Percentiles rank a stretch among this genome's conserved stretches.
Evolutionary conservation across 1,140 invertebrate genomes (phyloP).

Genomic region (Sminthurinus signatus): DNA sequence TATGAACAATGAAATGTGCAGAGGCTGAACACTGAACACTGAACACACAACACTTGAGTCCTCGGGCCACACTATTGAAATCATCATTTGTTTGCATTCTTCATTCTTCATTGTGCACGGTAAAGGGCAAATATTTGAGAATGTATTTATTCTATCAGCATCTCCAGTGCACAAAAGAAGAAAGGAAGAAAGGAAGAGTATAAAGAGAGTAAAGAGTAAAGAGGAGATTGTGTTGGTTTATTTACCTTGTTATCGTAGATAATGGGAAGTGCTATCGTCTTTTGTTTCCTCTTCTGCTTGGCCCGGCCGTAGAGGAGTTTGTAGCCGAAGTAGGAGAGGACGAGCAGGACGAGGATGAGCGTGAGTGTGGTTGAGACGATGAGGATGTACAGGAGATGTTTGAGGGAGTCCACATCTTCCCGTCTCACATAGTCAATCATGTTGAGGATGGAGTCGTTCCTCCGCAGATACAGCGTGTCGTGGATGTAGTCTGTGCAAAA

Average conservation of each 20-base stretch:
- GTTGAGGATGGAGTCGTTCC: neutral
- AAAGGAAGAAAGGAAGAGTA: too few species aligned
- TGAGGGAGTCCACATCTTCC: neutral
- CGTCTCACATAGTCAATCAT: neutral
- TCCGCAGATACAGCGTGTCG: neutral
- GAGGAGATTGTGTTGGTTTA: too few species aligned
- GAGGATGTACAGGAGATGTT: neutral
- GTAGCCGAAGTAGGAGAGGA: neutral
- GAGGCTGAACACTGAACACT: too few species aligned
- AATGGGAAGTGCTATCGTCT: neutral
- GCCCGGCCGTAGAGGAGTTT: neutral
- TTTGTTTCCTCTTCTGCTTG: neutral
- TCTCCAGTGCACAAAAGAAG: too few species aligned
- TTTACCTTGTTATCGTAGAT: constrained; percentile 8
- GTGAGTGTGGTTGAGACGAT: neutral
- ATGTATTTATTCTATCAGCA: too few species aligned
- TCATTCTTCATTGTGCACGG: too few species aligned
- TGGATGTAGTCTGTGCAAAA: constrained; percentile 8
- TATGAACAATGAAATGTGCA: too few species aligned
- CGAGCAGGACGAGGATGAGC: neutral
- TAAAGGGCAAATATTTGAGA: too few species aligned
- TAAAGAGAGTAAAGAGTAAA: too few species aligned
- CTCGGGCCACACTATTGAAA: neutral
- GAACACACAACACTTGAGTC: too few species aligned
- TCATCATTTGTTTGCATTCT: too few species aligned